phyloP scores from a whole-genome alignment of 2,888 invertebrate species.

The Ectemnius lituratus region DNA sequence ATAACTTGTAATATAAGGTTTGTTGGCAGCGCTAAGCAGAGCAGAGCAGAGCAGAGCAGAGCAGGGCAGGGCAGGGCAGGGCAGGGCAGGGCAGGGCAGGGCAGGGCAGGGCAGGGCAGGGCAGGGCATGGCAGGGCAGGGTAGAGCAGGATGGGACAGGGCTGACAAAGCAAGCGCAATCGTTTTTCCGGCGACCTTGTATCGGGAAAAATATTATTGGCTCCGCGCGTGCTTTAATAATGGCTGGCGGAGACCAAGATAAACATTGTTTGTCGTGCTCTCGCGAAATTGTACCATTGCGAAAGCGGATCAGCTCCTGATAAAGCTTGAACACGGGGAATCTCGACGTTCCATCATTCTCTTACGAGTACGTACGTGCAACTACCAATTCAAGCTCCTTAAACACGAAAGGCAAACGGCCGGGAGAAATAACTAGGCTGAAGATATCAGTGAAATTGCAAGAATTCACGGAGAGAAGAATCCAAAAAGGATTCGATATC shows the following conservation, averaged over 20 bases:
- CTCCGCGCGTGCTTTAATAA: background rate
- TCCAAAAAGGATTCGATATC: too few relatives aligned
- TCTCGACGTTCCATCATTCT: too few relatives aligned
- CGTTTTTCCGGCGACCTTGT: background rate
- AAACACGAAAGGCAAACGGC: too few relatives aligned
- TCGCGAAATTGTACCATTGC: background rate
- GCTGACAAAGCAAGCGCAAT: too few relatives aligned
- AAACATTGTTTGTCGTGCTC: conserved; percentile 3
- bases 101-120: background rate
- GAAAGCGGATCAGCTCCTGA: background rate
- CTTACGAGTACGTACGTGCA: too few relatives aligned
- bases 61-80: background rate
- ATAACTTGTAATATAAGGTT: conserved; percentile 33
- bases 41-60: background rate
- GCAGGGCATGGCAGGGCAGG: background rate
- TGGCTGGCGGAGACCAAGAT: background rate
- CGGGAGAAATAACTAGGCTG: too few relatives aligned
- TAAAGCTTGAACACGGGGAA: background rate
- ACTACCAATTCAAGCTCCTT: too few relatives aligned
- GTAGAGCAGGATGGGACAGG: background rate
- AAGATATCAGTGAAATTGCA: too few relatives aligned
- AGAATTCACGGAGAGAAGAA: too few relatives aligned
- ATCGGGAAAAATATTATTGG: background rate
- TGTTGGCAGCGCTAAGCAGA: background rate
- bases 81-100: background rate